Conservation (phyloP, 2,888 invertebrate genomes). For the Aelia acuminata region DNA sequence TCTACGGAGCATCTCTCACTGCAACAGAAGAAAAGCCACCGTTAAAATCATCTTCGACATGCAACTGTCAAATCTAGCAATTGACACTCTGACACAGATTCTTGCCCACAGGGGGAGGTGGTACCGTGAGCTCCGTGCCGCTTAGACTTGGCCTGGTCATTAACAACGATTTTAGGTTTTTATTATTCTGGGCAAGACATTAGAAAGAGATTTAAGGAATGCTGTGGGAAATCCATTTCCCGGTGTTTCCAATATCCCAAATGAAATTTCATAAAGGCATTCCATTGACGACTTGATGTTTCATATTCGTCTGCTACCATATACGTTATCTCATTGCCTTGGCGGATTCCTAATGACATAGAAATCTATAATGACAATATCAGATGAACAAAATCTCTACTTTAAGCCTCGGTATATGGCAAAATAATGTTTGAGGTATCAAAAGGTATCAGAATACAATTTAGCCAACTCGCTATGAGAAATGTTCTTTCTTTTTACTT, state of each 20-base stretch:
- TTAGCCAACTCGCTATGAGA: not conserved
- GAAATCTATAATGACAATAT: not conserved
- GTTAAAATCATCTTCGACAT: not conserved
- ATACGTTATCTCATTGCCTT: not conserved
- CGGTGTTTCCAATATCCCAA: not conserved
- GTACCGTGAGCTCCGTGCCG: not conserved
- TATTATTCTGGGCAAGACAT: not conserved
- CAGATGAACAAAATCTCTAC: not conserved
- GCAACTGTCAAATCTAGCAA: not conserved
- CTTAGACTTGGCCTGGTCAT: not conserved
- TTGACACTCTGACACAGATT: constrained; percentile 23
- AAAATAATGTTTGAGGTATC: not conserved
- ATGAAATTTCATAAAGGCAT: constrained; percentile 2
- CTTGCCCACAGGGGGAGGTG: not conserved
- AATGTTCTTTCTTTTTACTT: too few species aligned
- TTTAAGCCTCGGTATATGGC: not conserved
- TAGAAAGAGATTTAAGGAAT: not conserved
- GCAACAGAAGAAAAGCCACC: constrained; percentile 27
- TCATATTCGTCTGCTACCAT: not conserved
- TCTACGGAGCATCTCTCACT: constrained; percentile 46
- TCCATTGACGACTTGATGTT: not conserved
- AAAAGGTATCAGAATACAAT: not conserved
- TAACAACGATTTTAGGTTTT: not conserved
- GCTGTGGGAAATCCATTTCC: not conserved
- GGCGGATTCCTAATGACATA: not conserved